Conservation (phyloP, 2,797 vertebrate genomes). For the Enteromius fasciolatus region DNA sequence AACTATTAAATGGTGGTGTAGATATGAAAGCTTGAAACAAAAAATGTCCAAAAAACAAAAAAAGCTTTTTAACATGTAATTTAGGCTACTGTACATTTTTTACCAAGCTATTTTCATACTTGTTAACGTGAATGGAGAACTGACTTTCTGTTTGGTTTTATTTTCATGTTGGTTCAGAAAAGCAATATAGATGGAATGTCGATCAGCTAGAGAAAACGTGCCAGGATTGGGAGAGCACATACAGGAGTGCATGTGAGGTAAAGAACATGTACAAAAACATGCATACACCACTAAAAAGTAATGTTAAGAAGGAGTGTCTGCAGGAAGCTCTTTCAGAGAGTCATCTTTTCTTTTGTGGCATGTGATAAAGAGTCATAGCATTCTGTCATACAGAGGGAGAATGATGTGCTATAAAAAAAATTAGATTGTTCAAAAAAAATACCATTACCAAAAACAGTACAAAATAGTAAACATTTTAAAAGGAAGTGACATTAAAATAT, state of each 20-base stretch:
- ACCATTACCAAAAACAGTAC: background rate
- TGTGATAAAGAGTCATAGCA: slow-evolving; percentile 2
- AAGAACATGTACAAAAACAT: background rate
- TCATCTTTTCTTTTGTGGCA: background rate
- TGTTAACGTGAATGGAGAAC: slow-evolving; percentile 41
- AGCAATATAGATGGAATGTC: slow-evolving; percentile 81
- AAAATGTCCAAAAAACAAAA: background rate
- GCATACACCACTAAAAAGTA: background rate
- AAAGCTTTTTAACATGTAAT: too few species aligned
- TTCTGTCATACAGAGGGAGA: background rate
- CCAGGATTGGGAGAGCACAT: slow-evolving; percentile 90
- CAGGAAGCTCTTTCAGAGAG: background rate
- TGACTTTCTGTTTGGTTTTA: background rate
- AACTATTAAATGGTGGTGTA: background rate
- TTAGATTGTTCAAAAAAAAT: background rate
- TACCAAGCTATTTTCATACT: background rate
- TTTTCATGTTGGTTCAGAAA: slow-evolving; percentile 73
- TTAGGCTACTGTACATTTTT: too few species aligned
- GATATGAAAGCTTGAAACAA: background rate
- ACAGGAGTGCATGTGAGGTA: slow-evolving; percentile 89
- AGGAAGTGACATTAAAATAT: background rate
- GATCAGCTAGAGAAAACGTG: slow-evolving; percentile 85
- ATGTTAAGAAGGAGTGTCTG: background rate
- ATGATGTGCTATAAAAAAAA: background rate
- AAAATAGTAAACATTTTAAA: background rate